These are phyloP conservation scores for Pterois miles DNA, from an alignment of 2,797 vertebrate species.

Conservation along the genomic window DNA sequence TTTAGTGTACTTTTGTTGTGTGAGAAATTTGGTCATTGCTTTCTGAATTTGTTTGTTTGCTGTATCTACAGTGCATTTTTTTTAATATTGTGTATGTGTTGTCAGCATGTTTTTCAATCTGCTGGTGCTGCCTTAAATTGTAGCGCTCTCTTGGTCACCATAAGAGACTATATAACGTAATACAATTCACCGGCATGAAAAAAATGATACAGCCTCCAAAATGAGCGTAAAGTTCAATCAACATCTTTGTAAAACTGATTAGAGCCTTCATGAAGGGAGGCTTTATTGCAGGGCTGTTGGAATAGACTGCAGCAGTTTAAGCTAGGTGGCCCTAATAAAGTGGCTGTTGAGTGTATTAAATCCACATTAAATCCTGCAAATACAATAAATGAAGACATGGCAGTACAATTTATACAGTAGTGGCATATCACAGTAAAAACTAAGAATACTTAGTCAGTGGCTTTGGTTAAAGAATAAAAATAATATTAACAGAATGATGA, in stretches of 20 bases:
- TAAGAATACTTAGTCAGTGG: neutral
- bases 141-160: too few species aligned
- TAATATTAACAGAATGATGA: constrained; percentile 6
- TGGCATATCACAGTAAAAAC: neutral
- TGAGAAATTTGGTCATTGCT: neutral
- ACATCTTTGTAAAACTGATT: neutral
- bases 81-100: too few species aligned
- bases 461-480: neutral
- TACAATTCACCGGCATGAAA: too few species aligned
- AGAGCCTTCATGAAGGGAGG: too few species aligned
- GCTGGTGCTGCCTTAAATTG: too few species aligned
- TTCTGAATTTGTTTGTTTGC: neutral
- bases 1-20: neutral
- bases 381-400: constrained; percentile 5
- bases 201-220: neutral
- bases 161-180: too few species aligned
- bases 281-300: neutral
- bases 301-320: neutral
- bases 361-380: constrained; percentile 15
- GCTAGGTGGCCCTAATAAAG: constrained; percentile 1
- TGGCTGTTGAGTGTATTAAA: neutral
- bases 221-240: neutral
- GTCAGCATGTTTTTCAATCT: too few species aligned
- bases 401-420: neutral
- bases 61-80: too few species aligned